Evolutionary conservation across 2,888 invertebrate species (phyloP).

Genomic region (Epinotia brunnichana): DNA sequence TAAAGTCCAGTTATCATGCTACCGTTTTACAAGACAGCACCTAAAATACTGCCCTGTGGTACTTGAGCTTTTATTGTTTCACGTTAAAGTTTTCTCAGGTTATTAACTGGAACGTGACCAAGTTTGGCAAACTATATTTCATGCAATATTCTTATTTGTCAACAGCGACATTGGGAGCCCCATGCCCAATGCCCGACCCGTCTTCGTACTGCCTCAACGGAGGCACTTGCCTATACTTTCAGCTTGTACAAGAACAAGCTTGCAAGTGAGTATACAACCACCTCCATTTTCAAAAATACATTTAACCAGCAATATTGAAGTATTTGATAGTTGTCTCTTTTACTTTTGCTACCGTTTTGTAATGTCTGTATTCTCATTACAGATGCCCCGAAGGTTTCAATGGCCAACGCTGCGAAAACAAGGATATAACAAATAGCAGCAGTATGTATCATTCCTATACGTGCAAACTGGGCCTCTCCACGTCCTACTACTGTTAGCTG

Average conservation of each 20-base stretch:
- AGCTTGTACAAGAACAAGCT: conserved; percentile 90
- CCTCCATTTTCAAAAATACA: background rate
- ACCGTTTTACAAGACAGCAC: background rate
- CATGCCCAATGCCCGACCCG: conserved; percentile 86
- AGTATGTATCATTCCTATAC: conserved; percentile 92
- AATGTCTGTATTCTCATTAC: conserved; percentile 59
- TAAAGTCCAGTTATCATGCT: no score
- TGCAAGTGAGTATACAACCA: conserved; percentile 89
- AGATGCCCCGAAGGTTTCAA: conserved; percentile 92
- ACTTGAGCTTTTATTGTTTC: background rate
- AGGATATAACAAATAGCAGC: conserved; percentile 89
- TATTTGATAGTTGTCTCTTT: background rate
- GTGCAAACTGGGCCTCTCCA: conserved; percentile 91
- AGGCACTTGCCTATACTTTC: conserved; percentile 92
- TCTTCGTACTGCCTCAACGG: conserved; percentile 93
- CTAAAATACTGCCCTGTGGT: background rate
- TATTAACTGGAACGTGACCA: no score
- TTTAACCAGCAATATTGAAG: background rate
- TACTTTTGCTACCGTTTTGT: background rate
- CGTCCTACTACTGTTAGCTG: conserved; percentile 90
- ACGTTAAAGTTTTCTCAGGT: background rate
- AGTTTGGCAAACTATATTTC: background rate
- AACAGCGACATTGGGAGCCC: conserved; percentile 82
- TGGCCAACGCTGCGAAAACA: conserved; percentile 91
- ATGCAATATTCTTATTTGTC: conserved; percentile 42